A percentile compares a stretch with the other conserved stretches of the same genome.
Evolutionary conservation across 2,797 vertebrate genomes (phyloP).

Genomic region (Sebastiscus albofasciatus): DNA sequence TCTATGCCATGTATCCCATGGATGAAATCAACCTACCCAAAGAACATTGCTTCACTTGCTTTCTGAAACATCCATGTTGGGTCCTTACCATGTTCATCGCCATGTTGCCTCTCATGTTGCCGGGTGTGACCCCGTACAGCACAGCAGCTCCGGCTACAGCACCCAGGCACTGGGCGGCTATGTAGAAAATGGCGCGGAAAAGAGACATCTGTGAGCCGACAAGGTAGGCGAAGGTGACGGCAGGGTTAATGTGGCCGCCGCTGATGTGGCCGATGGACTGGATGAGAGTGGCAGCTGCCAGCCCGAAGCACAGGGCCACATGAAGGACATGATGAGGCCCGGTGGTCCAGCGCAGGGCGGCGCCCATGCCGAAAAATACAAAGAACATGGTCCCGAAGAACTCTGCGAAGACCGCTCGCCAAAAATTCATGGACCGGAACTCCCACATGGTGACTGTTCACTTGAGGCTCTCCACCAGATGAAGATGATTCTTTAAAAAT

Average conservation of each 20-base stretch:
- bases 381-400: conserved; percentile 97
- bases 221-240: conserved; percentile 93
- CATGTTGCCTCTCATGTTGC: conserved; percentile 91
- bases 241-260: conserved; percentile 95
- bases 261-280: conserved; percentile 94
- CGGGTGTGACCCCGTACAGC: conserved; percentile 92
- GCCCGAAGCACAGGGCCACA: conserved; percentile 92
- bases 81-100: conserved; percentile 91
- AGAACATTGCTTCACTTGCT: not conserved
- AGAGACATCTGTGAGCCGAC: conserved; percentile 94
- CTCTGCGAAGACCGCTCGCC: conserved; percentile 95
- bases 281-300: conserved; percentile 92
- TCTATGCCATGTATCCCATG: not conserved
- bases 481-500: conserved; percentile 28
- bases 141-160: conserved; percentile 92
- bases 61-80: not conserved
- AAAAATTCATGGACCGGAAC: conserved; percentile 94
- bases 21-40: not conserved
- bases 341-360: conserved; percentile 90
- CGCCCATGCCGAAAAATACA: conserved; percentile 93
- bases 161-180: conserved; percentile 92
- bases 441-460: conserved; percentile 90
- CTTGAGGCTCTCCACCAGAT: conserved; percentile 48
- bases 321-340: conserved; percentile 90
- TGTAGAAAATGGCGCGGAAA: conserved; percentile 92